Base-by-base conservation (phyloP, 2,797 vertebrate species). In the Malurus splendens region DNA sequence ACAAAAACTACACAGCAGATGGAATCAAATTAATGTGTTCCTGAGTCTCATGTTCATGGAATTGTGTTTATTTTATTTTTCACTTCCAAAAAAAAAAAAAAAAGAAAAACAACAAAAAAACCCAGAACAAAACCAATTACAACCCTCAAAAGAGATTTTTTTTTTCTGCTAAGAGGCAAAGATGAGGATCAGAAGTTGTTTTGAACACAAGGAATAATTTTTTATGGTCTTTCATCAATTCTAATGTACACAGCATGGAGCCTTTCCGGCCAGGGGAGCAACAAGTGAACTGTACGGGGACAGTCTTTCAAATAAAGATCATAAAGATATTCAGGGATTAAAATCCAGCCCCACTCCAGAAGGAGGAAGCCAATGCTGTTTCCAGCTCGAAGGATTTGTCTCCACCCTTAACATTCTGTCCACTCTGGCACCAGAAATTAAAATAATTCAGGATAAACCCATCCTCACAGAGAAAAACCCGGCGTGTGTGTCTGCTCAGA, bases 1-100 rank as follows among this genome's bases (percentile, higher is more conserved):
- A 85, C 82, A 74, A 50, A 48, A 82, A 81, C 25, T 44, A 33
- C 64, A 84, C 73, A 80, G 90, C 86, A 90, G 93, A 93, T 87
- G 89, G 90, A 86, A 66, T 67, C 18, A 15, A 42, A 67, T 82
- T 24, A 68, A 59, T n/a, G 30, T 48, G 47, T 70, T 56, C 70
- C 77, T 3, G 5, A 77, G 70, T 83, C 60, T 87, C 72, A 19
- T 81, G 15, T 57, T 61, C 44, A 50, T 18, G 18, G 20, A 51
- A 38, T 14, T 42, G 36, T 86, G 52, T 82, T 90, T 61, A 45
- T 64, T 36, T 80, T 33, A 56, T 56, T 75, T 62, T 93, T 71
- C 9, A 7, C 24, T 54, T 44, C 54, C 18, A 30, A 50, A 27
- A 56, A 38, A 64, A 67, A 11, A 36, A 36, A 30, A 47, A 25